Base-by-base conservation (phyloP, 2,797 vertebrate genomes). In the Myotis planiceps region DNA sequence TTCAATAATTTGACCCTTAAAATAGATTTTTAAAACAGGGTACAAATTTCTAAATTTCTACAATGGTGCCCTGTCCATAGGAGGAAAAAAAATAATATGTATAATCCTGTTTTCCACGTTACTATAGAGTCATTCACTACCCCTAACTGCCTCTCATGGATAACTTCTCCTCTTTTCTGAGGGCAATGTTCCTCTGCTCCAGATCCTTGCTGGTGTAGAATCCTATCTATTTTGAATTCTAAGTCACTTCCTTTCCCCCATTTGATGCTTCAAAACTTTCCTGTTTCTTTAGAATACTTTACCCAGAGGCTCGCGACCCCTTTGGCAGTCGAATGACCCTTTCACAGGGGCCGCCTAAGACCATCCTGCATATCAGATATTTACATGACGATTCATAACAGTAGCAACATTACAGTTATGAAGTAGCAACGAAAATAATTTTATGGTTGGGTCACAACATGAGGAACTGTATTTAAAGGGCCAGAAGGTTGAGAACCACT, bases 241-340 rank as follows among this genome's bases (percentile, higher is more conserved):
- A 96, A 98, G 88, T 98, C 97, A 98, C 84, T 97, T 98, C 97
- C 96, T 97, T 78, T 82, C 51, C 83, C 80, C 88, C 58, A 23
- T 74, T 85, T 97, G 76, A 82, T 55, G n/a, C 63, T 80, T 60
- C 53, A 90, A 79, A 81, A 72, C 23, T 18, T 76, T 83, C 68
- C 74, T 47, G 13, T 95, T 91, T 79, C 90, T 92, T 84, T 53
- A 78, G 32, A 84, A 34, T 9, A 58, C 42, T 81, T 76, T n/a
- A 92, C 42, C 42, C 42, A 42, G 42, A 42, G 42, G 42, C 2
- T 42, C 42, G 2, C 2, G 42, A 42, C 42, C 7, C 42, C 42
- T 42, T 42, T 42, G 42, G 42, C 42, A 42, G 42, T 42, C 9
- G 9, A 42, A 42, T 2, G 42, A 42, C 42, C 9, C 42, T 42